Conservation (phyloP, 2,797 vertebrate genomes). For the Triplophysa bombifrons region DNA sequence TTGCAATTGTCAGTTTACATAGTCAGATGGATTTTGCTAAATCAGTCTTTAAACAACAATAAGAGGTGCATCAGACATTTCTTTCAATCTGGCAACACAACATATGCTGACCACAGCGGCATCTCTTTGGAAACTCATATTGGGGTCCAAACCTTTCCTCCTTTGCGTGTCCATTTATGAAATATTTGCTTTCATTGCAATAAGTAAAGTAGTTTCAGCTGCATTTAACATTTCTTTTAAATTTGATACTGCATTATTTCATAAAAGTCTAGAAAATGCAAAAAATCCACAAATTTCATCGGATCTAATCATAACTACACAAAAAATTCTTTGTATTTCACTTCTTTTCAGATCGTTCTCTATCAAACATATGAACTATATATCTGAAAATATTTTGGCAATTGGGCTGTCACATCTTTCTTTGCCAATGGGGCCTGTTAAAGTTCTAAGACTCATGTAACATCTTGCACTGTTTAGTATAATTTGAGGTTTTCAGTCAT, state of each 20-base stretch:
- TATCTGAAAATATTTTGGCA: constrained; percentile 51
- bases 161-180: no score
- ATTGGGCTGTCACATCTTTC: constrained; percentile 55
- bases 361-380: constrained; percentile 54
- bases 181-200: no score
- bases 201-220: no score
- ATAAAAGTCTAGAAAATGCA: no score
- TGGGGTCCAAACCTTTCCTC: no score
- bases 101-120: not conserved
- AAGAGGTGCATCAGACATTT: not conserved
- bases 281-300: no score
- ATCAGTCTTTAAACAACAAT: not conserved
- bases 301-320: no score
- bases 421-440: constrained; percentile 53
- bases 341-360: constrained; percentile 2
- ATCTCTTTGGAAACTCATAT: no score
- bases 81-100: not conserved
- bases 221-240: no score
- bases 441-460: constrained; percentile 58
- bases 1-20: not conserved
- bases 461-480: constrained; percentile 42
- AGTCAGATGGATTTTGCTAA: constrained; percentile 9
- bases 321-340: no score
- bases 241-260: no score
- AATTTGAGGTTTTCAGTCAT: constrained; percentile 38